Base-by-base conservation (phyloP, 1,140 invertebrate genomes). In the Maconellicoccus hirsutus region DNA sequence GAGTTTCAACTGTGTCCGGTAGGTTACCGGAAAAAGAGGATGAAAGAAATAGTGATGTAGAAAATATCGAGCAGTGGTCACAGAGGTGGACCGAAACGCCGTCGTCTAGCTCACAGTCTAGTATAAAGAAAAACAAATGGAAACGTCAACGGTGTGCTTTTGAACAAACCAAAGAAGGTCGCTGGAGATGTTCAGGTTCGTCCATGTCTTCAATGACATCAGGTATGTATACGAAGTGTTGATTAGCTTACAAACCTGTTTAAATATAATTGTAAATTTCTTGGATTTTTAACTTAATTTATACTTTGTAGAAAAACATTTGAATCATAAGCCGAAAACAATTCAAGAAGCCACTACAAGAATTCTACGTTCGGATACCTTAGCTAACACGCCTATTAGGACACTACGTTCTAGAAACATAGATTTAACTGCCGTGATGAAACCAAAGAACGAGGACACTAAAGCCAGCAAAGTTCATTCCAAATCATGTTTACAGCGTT, bases 361-460 rank as follows among this genome's bases (percentile, higher is more conserved):
- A 23, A 70, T 52, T 4, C 23, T 70, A 26, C 29, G 70, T 14
- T 70, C 70, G 3, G 70, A 70, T 52, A 70, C 70, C 1, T 19
- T 52, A 22, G 70, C 70, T 1, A 42, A 38, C 6, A 70, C 70
- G n/a, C 70, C 70, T 3, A 22, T 70, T 6, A 12, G 39, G 52
- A 70, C 70, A 16, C 39, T 70, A 14, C 70, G 70, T 33, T 70
- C 70, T n/a, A 10, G 70, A 25, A 70, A 70, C 23, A 42, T 70
- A 4, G 70, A 70, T 70, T 26, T 70, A 23, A 33, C 70, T 2
- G 16, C 38, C 1, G 23, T 19, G 7, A 70, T 42, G 4, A 39
- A 70, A 16, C 70, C 33, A 52, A 38, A 70, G 39, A 38, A 6
- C 27, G 70, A 70, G 14, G 33, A 42, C 12, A 19, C 39, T 22